Evolutionary conservation across 2,797 vertebrate species (phyloP).

Genomic region (Micropoecilia bifurca): DNA sequence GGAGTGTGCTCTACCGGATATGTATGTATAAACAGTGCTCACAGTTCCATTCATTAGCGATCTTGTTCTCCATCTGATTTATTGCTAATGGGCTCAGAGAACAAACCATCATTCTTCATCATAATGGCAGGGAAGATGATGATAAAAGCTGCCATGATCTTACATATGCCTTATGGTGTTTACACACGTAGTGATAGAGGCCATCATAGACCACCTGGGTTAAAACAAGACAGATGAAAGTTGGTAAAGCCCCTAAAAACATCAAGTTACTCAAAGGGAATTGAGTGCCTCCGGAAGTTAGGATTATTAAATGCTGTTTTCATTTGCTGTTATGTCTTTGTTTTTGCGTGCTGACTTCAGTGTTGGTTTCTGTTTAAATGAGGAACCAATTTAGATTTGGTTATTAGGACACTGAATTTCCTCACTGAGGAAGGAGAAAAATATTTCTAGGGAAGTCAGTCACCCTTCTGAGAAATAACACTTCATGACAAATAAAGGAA

Average conservation of each 20-base stretch:
- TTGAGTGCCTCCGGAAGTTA: constrained; percentile 1
- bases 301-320: constrained; percentile 19
- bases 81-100: constrained; percentile 48
- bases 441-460: not conserved
- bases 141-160: constrained; percentile 53
- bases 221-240: constrained; percentile 39
- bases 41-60: constrained; percentile 44
- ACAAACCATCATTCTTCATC: constrained; percentile 43
- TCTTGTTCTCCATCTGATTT: constrained; percentile 59
- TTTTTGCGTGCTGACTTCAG: constrained; percentile 26
- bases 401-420: not conserved
- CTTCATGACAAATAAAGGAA: constrained; percentile 2
- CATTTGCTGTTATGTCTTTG: constrained; percentile 20
- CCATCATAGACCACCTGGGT: constrained; percentile 39
- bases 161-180: constrained; percentile 46
- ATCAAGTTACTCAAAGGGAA: constrained; percentile 42
- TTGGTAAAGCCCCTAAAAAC: constrained; percentile 46
- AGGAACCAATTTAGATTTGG: constrained; percentile 14
- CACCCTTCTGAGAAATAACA: not conserved
- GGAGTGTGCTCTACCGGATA: constrained; percentile 12
- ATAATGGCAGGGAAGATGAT: constrained; percentile 52
- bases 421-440: not conserved
- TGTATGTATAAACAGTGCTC: constrained; percentile 40
- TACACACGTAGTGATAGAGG: constrained; percentile 23
- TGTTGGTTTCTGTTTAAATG: constrained; percentile 28